Evolutionary conservation across 2,888 invertebrate species (phyloP), one percentile per base, ranked within the genome.

Genomic region (Sialis lutaria): DNA sequence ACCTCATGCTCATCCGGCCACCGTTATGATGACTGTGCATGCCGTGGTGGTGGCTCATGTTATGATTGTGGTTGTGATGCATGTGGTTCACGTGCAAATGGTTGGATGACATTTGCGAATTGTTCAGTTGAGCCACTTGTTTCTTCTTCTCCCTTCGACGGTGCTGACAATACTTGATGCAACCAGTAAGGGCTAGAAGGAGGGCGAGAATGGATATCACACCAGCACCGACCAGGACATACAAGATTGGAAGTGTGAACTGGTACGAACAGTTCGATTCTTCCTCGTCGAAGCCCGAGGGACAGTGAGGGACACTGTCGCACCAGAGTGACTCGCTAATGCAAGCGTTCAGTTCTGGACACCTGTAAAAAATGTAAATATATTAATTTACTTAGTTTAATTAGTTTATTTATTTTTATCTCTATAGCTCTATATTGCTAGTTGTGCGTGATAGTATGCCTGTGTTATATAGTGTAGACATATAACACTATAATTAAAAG

Each of bases 331-430:
- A 74, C 1, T 81, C 72, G 51, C 79, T 82, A 56, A 86, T 85
- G 61, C 86, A 87, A 0, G 85, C 85, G 51, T 84, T 82, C 45
- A 86, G 66, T 60, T 86, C 85, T 1, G 85, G 85, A 57, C 86
- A 86, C 58, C 83, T 83, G 66, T 46, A 64, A 59, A 55, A 55
- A 50, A 50, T 34, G 44, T 47, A 51, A 46, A 52, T 42, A 50
- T 51, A 39, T 6, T n/a, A 6, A 22, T 22, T 22, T 22, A 22
- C 22, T 22, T 22, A 22, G 22, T 22, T 22, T 2, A 22, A 22
- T 22, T 22, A 2, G 4, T 2, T 22, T 22, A n/a, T 22, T 22
- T 22, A 22, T 22, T 22, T 22, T 2, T 22, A 22, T 22, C 2
- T 22, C 22, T 22, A 22, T 22, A 22, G 22, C 22, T 22, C 22